Evolutionary conservation across 2,113 vertebrate species (phyloP).

Genomic region (Microcebus lehilahytsara): DNA sequence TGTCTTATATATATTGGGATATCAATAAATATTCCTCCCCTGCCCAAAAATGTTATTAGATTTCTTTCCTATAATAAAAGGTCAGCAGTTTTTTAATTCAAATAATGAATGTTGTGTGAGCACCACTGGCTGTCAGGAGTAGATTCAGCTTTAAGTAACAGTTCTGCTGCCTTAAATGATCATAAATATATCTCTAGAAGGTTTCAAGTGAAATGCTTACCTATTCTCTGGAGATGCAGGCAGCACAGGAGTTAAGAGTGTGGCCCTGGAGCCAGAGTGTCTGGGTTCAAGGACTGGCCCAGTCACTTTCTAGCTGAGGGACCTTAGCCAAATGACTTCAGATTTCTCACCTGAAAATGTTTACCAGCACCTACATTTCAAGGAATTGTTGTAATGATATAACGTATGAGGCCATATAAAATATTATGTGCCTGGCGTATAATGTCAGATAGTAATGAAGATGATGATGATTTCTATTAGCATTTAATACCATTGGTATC

Average conservation of each 20-base stretch:
- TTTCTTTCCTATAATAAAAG: conserved; percentile 40
- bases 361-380: conserved; percentile 39
- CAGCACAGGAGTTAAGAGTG: neutral
- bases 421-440: neutral
- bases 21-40: conserved; percentile 17
- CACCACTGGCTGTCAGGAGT: neutral
- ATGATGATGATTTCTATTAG: conserved; percentile 31
- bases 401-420: conserved; percentile 4
- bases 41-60: neutral
- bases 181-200: neutral
- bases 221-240: neutral
- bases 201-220: conserved; percentile 39
- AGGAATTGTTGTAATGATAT: conserved; percentile 15
- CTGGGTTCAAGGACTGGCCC: conserved; percentile 21
- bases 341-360: conserved; percentile 51
- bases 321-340: conserved; percentile 35
- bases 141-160: conserved; percentile 22
- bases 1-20: neutral
- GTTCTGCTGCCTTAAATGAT: neutral
- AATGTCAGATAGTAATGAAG: conserved; percentile 15
- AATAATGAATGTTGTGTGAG: conserved; percentile 31
- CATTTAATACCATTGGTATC: neutral
- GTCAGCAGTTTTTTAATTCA: conserved; percentile 29
- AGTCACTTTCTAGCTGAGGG: neutral
- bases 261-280: neutral